Conservation (phyloP, 2,797 vertebrate genomes). For the Meda fulgida region DNA sequence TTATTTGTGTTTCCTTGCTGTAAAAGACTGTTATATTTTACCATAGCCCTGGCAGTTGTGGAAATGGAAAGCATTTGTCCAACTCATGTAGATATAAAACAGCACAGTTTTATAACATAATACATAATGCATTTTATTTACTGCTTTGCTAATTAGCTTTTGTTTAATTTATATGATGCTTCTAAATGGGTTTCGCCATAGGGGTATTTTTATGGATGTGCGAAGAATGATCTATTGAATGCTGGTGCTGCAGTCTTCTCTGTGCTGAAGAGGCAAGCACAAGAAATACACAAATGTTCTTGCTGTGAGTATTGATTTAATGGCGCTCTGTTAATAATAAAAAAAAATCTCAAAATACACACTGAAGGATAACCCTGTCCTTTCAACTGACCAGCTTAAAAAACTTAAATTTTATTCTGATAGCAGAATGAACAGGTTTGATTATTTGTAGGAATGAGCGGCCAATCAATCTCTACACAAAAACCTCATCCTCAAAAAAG, state of each 20-base stretch:
- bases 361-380: conserved; percentile 8
- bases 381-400: neutral
- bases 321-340: neutral
- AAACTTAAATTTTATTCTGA: neutral
- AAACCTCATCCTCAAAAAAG: neutral
- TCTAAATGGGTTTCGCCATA: conserved; percentile 25
- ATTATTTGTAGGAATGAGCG: neutral
- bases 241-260: conserved; percentile 36
- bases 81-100: neutral
- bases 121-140: conserved; percentile 31
- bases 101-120: conserved; percentile 25
- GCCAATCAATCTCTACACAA: neutral
- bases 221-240: conserved; percentile 45
- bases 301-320: conserved; percentile 25
- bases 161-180: conserved; percentile 35
- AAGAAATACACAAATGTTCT: conserved; percentile 21
- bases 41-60: neutral
- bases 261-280: conserved; percentile 33
- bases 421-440: neutral
- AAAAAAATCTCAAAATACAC: neutral
- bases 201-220: conserved; percentile 32
- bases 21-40: conserved; percentile 2
- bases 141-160: conserved; percentile 24
- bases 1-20: conserved; percentile 19
- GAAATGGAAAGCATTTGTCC: neutral